phyloP scores from a whole-genome alignment of 2,113 vertebrate species.

The Pimephales promelas region DNA sequence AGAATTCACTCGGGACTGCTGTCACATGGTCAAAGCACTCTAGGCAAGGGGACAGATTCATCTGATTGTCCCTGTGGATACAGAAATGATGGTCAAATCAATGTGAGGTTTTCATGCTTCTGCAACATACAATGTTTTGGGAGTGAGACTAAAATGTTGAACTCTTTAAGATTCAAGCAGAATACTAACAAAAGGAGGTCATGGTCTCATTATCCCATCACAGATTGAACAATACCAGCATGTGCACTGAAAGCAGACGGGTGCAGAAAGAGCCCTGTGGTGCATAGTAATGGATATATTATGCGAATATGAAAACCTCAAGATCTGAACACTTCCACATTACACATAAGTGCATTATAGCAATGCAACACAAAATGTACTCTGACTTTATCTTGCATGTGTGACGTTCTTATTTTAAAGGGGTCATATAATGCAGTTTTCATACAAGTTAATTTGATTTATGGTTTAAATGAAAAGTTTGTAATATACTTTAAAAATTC shows the following conservation, averaged over 20 bases:
- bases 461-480: too few relatives aligned
- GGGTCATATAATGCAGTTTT: too few relatives aligned
- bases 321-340: neutral
- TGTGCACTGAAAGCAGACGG: slow-evolving; percentile 3
- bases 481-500: too few relatives aligned
- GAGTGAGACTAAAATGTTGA: neutral
- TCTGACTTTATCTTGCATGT: too few relatives aligned
- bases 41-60: slow-evolving; percentile 34
- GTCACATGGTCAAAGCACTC: slow-evolving; percentile 26
- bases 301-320: neutral
- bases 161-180: neutral
- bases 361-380: neutral
- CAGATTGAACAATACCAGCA: slow-evolving; percentile 17
- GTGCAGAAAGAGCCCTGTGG: slow-evolving; percentile 6
- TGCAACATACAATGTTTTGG: neutral
- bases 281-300: slow-evolving; percentile 28
- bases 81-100: slow-evolving; percentile 36
- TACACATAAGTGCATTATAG: neutral
- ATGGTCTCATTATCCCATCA: neutral
- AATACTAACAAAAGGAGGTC: slow-evolving; percentile 23
- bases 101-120: neutral
- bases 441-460: too few relatives aligned
- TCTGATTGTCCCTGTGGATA: slow-evolving; percentile 32
- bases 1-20: slow-evolving; percentile 33
- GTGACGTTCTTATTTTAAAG: too few relatives aligned